Conservation (phyloP, 1,140 invertebrate genomes). For the Melipona quadrifasciata region DNA sequence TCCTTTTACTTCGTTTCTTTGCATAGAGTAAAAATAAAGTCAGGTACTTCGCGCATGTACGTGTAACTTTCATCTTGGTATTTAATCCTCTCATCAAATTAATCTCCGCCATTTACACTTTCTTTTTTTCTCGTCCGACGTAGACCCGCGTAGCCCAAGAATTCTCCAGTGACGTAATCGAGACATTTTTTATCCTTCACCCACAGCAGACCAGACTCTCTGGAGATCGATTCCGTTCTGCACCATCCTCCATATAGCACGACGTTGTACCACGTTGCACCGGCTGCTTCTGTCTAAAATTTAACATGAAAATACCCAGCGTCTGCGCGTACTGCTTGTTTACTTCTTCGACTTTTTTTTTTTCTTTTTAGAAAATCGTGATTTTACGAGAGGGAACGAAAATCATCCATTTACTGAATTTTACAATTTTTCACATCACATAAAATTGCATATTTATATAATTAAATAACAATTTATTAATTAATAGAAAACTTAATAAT, state of each 20-base stretch:
- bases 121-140: not conserved
- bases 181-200: conserved; percentile 17
- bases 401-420: not conserved
- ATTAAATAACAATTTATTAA: no score
- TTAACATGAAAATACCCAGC: not conserved
- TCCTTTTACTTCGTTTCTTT: not conserved
- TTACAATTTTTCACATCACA: no score
- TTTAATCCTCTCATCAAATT: not conserved
- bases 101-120: not conserved
- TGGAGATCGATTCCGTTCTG: conserved; percentile 48
- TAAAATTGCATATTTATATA: no score
- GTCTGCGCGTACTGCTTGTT: not conserved
- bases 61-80: not conserved
- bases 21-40: not conserved
- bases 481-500: no score
- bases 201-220: conserved; percentile 24
- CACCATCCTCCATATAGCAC: not conserved
- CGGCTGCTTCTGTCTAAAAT: not conserved
- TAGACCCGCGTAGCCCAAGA: not conserved
- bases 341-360: not conserved
- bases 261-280: not conserved
- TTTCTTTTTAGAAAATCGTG: not conserved
- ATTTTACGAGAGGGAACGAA: not conserved
- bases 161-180: conserved; percentile 33
- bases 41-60: not conserved